Base-by-base conservation (phyloP, 1,140 invertebrate species). In the Drosophila saltans region DNA sequence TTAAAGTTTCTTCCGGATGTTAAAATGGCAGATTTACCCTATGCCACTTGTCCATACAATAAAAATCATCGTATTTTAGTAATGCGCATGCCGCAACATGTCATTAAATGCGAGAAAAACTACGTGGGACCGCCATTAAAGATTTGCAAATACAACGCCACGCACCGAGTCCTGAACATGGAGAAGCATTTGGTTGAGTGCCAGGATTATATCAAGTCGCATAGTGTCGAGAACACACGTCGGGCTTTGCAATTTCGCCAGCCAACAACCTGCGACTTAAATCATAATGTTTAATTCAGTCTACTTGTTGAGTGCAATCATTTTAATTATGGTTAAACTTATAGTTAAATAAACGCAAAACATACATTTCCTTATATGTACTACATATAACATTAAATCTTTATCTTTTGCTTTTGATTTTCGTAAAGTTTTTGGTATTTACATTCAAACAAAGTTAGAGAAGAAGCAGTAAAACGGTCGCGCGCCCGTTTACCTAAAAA, bases 101-200 rank as follows among this genome's bases (percentile, higher is more conserved):
- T 91, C 7, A 3, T 91, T 0, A 91, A 91, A 16, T 91, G 90
- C n/a, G 43, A 56, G 6, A 73, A 62, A 16, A 90, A 72, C 21
- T 90, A 90, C 62, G 36, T 0, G 1, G 90, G 90, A 6, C 91
- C 91, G 2, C 78, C 91, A 8, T 45, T 92, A 36, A 66, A 73
- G 3, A 74, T 67, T 16, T 92, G 91, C 43, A 84, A 83, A 36
- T 91, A 88, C 45, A 92, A 91, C 69, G 91, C 91, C 24, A 80
- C 84, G 0, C 91, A 92, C 57, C 84, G 86, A 9, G 75, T 92
- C 5, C 75, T 61, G 5, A 56, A 69, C 48, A 90, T 92, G 91
- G 72, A 77, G 1, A 62, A 75, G 8, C 88, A 92, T 39, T 60
- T 92, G 9, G 57, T 66, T 24, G 59, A 72, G 16, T 92, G 91